Conservation (phyloP, 2,888 invertebrate genomes). For the Pimpla rufipes region DNA sequence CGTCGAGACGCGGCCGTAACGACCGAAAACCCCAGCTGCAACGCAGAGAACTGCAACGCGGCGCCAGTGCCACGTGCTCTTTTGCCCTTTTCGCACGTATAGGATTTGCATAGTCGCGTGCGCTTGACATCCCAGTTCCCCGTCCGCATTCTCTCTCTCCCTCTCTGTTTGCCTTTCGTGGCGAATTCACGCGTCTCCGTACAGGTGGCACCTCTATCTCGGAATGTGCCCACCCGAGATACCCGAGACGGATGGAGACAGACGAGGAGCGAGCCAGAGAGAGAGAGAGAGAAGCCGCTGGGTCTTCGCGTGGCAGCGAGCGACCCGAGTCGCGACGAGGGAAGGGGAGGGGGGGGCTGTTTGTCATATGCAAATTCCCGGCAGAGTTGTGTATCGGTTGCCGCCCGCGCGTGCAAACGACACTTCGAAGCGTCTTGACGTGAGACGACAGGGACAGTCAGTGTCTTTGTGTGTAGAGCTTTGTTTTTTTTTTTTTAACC, state of each 20-base stretch:
- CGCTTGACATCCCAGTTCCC: conserved; percentile 13
- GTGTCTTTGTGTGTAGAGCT: background rate
- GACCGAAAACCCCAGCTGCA: background rate
- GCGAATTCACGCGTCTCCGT: conserved; percentile 69
- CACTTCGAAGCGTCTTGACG: conserved; percentile 11
- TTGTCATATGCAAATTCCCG: conserved; percentile 80
- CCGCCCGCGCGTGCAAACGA: conserved; percentile 69
- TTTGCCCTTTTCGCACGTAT: background rate
- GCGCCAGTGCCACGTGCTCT: background rate
- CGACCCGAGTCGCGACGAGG: background rate
- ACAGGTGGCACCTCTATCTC: conserved; percentile 79
- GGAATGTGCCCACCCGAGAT: conserved; percentile 54
- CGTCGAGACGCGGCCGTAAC: too few relatives aligned
- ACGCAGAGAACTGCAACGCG: background rate
- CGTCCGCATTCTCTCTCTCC: conserved; percentile 12
- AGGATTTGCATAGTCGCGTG: conserved; percentile 14
- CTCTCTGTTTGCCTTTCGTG: conserved; percentile 30
- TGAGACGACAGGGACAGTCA: background rate
- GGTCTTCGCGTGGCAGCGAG: background rate
- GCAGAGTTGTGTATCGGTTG: conserved; percentile 28
- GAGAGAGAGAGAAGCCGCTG: conserved; percentile 24
- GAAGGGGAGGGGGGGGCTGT: conserved; percentile 63
- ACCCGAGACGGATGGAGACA: conserved; percentile 46
- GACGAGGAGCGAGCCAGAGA: too few relatives aligned
- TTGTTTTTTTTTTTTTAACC: conserved; percentile 18